phyloP scores from a whole-genome alignment of 2,113 vertebrate genomes.

The Poecile atricapillus region DNA sequence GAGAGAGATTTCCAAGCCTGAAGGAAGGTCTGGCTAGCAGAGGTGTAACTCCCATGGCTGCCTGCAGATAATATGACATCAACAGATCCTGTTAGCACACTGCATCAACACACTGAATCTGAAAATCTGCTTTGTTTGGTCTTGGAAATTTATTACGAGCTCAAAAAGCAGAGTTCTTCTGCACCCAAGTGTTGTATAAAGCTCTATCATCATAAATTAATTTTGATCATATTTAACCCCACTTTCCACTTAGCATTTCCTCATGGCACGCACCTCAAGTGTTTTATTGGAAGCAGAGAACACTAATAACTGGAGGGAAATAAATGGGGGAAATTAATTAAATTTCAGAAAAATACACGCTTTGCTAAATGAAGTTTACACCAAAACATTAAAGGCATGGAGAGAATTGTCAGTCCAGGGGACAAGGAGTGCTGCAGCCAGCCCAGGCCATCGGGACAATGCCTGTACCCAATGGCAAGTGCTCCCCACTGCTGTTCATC shows the following conservation, averaged over 20 bases:
- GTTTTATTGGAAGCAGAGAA: neutral
- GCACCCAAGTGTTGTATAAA: neutral
- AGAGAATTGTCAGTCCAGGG: too few relatives aligned
- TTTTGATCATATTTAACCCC: neutral
- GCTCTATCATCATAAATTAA: too few relatives aligned
- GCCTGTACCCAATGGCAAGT: rapidly evolving
- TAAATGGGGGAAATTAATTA: neutral
- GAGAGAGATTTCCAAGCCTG: neutral
- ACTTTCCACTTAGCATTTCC: neutral
- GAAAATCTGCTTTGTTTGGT: neutral
- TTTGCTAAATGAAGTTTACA: neutral
- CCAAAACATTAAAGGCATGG: rapidly evolving
- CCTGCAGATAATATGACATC: neutral
- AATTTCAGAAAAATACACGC: neutral
- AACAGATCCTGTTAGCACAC: neutral
- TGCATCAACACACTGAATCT: neutral
- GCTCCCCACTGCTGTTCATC: neutral
- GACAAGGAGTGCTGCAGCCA: neutral
- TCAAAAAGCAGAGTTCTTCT: neutral
- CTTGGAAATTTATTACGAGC: neutral
- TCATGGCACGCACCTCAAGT: rapidly evolving
- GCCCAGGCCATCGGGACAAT: rapidly evolving
- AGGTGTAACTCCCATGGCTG: neutral
- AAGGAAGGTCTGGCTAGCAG: neutral
- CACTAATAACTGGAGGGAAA: neutral